These are phyloP conservation scores for Hylaea fasciaria DNA, from an alignment of 2,888 invertebrate species.

Conservation along the genomic window DNA sequence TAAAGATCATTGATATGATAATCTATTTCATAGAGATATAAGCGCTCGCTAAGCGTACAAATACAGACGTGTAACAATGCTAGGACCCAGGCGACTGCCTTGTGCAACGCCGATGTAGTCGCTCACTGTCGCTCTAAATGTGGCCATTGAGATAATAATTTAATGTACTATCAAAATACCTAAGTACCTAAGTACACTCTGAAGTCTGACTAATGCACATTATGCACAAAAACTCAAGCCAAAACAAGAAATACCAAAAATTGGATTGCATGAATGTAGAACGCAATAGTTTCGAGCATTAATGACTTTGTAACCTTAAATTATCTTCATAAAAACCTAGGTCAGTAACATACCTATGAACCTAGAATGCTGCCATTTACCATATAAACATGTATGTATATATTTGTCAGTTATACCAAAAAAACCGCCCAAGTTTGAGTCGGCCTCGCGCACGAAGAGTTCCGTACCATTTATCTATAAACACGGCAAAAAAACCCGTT, in stretches of 20 bases:
- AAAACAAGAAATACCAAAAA: neutral
- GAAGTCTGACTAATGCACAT: too few species aligned
- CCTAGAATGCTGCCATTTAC: too few species aligned
- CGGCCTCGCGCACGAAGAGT: too few species aligned
- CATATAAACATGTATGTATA: too few species aligned
- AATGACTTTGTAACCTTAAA: neutral
- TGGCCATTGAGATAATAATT: neutral
- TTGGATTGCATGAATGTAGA: neutral
- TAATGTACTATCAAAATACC: neutral
- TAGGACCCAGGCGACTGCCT: neutral
- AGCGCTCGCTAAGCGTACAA: neutral
- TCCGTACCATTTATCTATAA: too few species aligned
- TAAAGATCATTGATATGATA: too few species aligned
- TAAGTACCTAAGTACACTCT: neutral
- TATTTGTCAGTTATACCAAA: too few species aligned
- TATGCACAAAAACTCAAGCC: neutral
- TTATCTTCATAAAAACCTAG: neutral
- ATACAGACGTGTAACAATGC: neutral
- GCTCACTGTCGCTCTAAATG: neutral
- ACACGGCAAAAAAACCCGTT: too few species aligned
- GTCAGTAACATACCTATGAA: too few species aligned
- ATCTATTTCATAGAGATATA: too few species aligned
- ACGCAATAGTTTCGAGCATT: neutral
- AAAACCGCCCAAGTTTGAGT: too few species aligned
- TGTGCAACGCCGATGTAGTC: neutral